Conservation (phyloP, 2,888 invertebrate species). For the Leptinotarsa peninsularis region DNA sequence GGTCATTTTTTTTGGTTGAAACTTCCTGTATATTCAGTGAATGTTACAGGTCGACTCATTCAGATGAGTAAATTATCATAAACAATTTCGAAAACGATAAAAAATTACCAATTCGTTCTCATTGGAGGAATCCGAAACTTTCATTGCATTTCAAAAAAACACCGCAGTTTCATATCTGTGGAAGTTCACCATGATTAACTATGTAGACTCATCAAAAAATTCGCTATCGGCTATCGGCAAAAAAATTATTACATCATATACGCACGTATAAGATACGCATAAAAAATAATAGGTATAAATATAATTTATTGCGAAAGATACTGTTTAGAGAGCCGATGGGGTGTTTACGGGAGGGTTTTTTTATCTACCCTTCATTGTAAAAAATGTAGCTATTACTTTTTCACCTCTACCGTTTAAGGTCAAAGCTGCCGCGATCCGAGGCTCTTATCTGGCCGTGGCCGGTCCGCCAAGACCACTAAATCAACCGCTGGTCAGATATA, state of each 20-base stretch:
- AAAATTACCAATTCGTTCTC: too few species aligned
- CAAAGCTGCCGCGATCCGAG: constrained; percentile 58
- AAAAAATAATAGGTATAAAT: constrained; percentile 48
- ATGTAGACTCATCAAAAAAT: neutral
- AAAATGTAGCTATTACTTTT: constrained; percentile 61
- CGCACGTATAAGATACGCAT: constrained; percentile 33
- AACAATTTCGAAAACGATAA: too few species aligned
- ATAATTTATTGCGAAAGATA: constrained; percentile 56
- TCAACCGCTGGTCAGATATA: constrained; percentile 53
- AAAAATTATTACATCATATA: constrained; percentile 26
- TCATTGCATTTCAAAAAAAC: constrained; percentile 1
- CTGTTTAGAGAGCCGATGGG: constrained; percentile 52
- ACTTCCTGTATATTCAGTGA: too few species aligned
- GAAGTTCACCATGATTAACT: constrained; percentile 15
- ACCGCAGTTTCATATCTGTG: neutral
- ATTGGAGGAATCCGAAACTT: neutral
- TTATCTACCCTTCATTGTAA: constrained; percentile 58
- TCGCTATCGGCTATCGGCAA: constrained; percentile 22
- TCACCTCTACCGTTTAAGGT: constrained; percentile 60
- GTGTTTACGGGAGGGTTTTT: constrained; percentile 53
- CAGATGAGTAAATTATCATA: too few species aligned
- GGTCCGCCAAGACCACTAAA: constrained; percentile 61
- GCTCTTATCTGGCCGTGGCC: constrained; percentile 58
- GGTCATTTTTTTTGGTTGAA: too few species aligned
- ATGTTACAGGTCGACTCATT: too few species aligned